These are phyloP conservation scores for Thera britannica DNA, from an alignment of 2,888 invertebrate species.

Conservation along the genomic window DNA sequence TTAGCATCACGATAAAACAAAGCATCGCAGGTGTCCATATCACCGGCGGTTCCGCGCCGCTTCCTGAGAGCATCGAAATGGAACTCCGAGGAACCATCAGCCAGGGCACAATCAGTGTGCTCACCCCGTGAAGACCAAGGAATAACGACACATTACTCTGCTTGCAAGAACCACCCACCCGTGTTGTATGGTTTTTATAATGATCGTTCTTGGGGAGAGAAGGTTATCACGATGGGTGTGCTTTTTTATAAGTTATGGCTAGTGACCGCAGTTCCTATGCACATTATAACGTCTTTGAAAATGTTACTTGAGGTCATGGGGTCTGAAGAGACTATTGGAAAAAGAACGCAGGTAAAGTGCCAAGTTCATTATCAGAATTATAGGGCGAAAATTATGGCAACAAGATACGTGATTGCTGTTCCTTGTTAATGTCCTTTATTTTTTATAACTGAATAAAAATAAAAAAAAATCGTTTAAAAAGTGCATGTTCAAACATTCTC, in stretches of 20 bases:
- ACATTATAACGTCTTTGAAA: slow-evolving; percentile 6
- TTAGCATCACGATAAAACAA: slow-evolving; percentile 23
- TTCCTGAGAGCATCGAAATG: slow-evolving; percentile 39
- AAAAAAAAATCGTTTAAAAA: too few relatives aligned
- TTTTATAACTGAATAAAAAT: too few relatives aligned
- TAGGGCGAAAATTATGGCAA: too few relatives aligned
- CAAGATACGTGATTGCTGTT: too few relatives aligned
- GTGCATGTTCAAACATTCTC: too few relatives aligned
- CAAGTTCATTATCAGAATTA: too few relatives aligned
- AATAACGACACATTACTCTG: background rate
- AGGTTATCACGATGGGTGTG: background rate
- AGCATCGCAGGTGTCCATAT: slow-evolving; percentile 34
- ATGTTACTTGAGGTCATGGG: background rate
- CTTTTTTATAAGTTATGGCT: slow-evolving; percentile 39
- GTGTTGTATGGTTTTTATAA: slow-evolving; percentile 60
- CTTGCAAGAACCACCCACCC: slow-evolving; percentile 9
- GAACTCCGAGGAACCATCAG: slow-evolving; percentile 41
- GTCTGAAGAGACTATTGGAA: too few relatives aligned
- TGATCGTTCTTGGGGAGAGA: background rate
- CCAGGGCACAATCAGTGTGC: slow-evolving; percentile 56
- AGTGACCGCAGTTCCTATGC: slow-evolving; percentile 57
- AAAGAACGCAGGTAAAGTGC: too few relatives aligned
- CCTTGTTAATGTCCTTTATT: too few relatives aligned
- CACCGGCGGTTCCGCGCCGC: slow-evolving; percentile 35
- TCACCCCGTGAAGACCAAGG: slow-evolving; percentile 56